Evolutionary conservation across 35 echinoderm and acorn worm species (phyloP), one percentile per base, ranked within the genome.

Genomic region (Apostichopus japonicus): DNA sequence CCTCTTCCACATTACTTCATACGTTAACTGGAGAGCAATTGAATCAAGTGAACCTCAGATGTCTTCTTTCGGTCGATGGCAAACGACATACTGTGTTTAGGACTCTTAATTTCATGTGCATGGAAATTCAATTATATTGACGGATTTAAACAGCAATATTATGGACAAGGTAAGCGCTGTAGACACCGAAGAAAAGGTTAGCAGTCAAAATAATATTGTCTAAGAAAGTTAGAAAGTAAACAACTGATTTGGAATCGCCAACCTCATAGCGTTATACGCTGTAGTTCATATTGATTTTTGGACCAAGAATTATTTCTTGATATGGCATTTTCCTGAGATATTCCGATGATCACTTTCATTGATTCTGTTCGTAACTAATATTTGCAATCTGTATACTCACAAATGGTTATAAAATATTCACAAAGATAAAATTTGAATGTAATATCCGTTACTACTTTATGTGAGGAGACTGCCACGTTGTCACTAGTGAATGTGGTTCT

Each of bases 201-300:
- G 67, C 67, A 72, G 67, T 72, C 67, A 72, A 72, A 72, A 72
- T 72, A 72, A 72, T 72, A 72, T 72, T 72, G 67, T 72, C 67
- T 72, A 72, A 72, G 67, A 72, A 72, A 72, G 67, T 72, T 72
- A 72, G 67, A 72, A 72, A 5, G 67, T 72, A 72, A 72, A 72
- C 67, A 72, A 72, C 67, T 72, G 67, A 72, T 72, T 72, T 72
- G 67, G 67, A 72, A 72, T 72, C 4, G 67, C 33, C 33, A 44
- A 3, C 33, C 33, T 44, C 33, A 44, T 4, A 44, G 33, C 33
- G 33, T 44, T 44, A 44, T 4, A 44, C 33, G 2, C 2, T 44
- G 33, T 44, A 44, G 33, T 44, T 44, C 33, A 44, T 44, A 44
- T 44, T 44, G 33, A 44, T 44, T 44, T 44, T 44, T 44, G 33